These are phyloP conservation scores for Perizoma flavofasciatum DNA, from an alignment of 2,888 invertebrate genomes.

Conservation along the genomic window DNA sequence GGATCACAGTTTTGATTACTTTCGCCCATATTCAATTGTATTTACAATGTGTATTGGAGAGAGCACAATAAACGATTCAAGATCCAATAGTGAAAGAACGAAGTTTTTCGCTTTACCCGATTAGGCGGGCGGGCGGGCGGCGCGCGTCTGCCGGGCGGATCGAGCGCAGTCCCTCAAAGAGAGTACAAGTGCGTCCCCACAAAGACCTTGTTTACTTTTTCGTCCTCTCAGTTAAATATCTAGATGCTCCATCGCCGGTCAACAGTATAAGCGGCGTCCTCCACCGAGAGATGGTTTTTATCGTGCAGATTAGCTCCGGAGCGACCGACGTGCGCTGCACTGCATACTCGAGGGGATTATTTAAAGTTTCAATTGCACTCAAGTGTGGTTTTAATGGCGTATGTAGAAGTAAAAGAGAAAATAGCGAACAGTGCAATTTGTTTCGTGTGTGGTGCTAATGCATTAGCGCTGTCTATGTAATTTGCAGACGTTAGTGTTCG, in stretches of 20 bases:
- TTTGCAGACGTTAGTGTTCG: slow-evolving; percentile 17
- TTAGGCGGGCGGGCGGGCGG: slow-evolving; percentile 50
- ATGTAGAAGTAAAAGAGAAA: slow-evolving; percentile 19
- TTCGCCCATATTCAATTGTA: slow-evolving; percentile 25
- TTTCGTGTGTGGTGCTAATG: slow-evolving; percentile 21
- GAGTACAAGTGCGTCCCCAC: slow-evolving; percentile 44
- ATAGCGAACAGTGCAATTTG: slow-evolving; percentile 23
- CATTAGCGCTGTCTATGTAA: slow-evolving; percentile 20
- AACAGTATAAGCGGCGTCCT: slow-evolving; percentile 60
- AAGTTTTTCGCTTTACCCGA: slow-evolving; percentile 59
- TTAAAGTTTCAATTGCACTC: slow-evolving; percentile 57
- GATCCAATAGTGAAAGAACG: slow-evolving; percentile 50
- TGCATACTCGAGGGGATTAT: slow-evolving; percentile 63
- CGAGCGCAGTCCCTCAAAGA: slow-evolving; percentile 47
- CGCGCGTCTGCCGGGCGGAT: slow-evolving; percentile 40
- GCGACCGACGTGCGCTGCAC: slow-evolving; percentile 57
- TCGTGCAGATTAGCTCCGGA: slow-evolving; percentile 60
- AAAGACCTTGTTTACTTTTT: slow-evolving; percentile 67
- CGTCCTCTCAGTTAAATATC: slow-evolving; percentile 64
- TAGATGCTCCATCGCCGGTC: slow-evolving; percentile 64
- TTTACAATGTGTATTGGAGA: slow-evolving; percentile 28
- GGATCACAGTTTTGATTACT: slow-evolving; percentile 15
- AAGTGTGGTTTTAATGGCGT: slow-evolving; percentile 32
- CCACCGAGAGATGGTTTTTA: slow-evolving; percentile 59
- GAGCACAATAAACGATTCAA: slow-evolving; percentile 36